Base-by-base conservation (phyloP, 2,113 vertebrate genomes). In the Rhynchomys soricoides region DNA sequence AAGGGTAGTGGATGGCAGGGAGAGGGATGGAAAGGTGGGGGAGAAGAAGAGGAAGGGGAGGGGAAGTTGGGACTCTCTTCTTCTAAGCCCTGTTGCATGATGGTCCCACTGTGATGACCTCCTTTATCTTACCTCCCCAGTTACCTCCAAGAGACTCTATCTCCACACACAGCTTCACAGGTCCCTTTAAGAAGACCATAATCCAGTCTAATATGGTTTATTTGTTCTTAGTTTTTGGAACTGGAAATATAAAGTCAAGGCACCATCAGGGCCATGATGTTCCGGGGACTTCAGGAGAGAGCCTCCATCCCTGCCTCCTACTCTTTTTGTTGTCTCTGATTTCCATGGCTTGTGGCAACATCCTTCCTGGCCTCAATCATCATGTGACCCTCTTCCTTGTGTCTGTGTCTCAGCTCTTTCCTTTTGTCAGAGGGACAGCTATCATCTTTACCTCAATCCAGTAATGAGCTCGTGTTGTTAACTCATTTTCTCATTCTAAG, bases 321-420 rank as follows among this genome's bases (percentile, higher is more conserved):
- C 13, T 37, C 40, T 12, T 7, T 5, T 16, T 8, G 34, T 22
- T 1, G 7, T 19, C n/a, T 45, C 10, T 8, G 3, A 22, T 4
- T 52, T 12, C 17, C 7, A 3, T 9, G 55, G 26, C 52, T 17
- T 34, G 8, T 45, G 73, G 37, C 89, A 5, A 4, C 19, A 0
- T 34, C 31, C 1, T 7, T 12, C 12, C 26, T 24, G 3, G 0
- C 40, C 70, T 45, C 55, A 3, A 1, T 4, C 3, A 1, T 26
- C 52, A 21, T 3, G 0, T 0, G 3, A 48, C 24, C 1, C 11
- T 1, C 1, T 21, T 13, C 57, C 40, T 55, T 16, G 55, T 0
- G 15, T 24, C 48, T 12, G 57, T 12, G 1, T 17, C 24, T 59
- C 5, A 0, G 3, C 24, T 7, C 7, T 55, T 52, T 43, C 34